A percentile compares a stretch with the other conserved stretches of the same genome.
Conservation (phyloP, 2,113 vertebrate species). For the Chloroceryle aenea region DNA sequence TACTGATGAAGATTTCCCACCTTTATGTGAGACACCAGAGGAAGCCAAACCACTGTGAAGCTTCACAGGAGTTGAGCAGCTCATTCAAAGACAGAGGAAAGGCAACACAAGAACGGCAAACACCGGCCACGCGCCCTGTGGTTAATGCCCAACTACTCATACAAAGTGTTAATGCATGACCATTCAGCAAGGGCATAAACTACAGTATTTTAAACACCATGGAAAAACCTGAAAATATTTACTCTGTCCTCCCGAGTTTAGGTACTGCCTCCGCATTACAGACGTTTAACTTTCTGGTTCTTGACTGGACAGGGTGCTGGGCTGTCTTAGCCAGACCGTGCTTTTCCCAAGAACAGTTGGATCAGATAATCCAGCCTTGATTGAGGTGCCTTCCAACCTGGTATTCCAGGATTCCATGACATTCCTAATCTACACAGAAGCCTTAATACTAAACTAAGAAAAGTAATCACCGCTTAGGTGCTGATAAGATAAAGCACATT, state of each 20-base stretch:
- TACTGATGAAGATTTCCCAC: neutral
- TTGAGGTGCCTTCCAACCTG: neutral
- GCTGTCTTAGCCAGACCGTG: neutral
- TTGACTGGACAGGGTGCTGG: neutral
- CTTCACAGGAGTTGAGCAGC: neutral
- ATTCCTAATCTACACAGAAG: neutral
- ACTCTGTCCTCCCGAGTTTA: neutral
- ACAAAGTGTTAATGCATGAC: neutral
- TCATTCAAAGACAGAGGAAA: neutral
- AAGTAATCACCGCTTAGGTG: neutral
- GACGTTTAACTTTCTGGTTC: neutral
- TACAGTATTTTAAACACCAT: neutral
- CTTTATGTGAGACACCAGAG: neutral
- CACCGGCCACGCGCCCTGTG: fast-evolving
- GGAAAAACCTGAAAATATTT: neutral
- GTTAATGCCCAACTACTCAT: neutral
- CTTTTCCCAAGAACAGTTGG: neutral
- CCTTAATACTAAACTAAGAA: neutral
- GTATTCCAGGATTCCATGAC: neutral
- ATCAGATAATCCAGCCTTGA: neutral
- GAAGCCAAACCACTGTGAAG: neutral
- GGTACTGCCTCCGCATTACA: neutral
- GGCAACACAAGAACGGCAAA: neutral
- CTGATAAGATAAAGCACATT: neutral
- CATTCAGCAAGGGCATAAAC: neutral